A percentile compares a stretch with the other conserved stretches of the same genome.
phyloP scores from a whole-genome alignment of 2,888 invertebrate genomes.

The Coronaproctus castanopsis region DNA sequence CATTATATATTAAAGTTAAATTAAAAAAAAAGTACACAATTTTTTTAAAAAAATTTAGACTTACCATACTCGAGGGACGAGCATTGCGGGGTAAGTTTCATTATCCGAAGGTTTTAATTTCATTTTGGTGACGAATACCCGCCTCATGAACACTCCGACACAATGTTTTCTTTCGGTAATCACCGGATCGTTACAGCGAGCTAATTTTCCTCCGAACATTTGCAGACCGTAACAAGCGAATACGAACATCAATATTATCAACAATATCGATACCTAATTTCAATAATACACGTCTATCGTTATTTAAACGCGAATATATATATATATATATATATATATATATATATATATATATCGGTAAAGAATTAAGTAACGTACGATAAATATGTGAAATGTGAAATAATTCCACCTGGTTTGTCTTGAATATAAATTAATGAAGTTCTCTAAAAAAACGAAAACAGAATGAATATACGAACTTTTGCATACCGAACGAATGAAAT shows the following conservation, averaged over 20 bases:
- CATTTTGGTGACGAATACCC: constrained; percentile 96
- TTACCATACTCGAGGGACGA: constrained; percentile 91
- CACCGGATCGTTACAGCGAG: constrained; percentile 88
- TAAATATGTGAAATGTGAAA: too few relatives aligned
- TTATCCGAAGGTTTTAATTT: constrained; percentile 63
- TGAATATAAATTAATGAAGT: too few relatives aligned
- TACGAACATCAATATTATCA: constrained; percentile 94
- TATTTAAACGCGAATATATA: too few relatives aligned
- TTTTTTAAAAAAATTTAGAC: too few relatives aligned
- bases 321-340: neutral
- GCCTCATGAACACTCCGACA: constrained; percentile 82
- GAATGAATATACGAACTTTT: too few relatives aligned
- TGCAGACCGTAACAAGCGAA: constrained; percentile 99
- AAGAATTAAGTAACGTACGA: too few relatives aligned
- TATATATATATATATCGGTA: too few relatives aligned
- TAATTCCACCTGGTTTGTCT: too few relatives aligned
- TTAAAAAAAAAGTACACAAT: too few relatives aligned
- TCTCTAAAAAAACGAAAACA: too few relatives aligned
- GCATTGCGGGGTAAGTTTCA: constrained; percentile 79
- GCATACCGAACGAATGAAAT: too few relatives aligned
- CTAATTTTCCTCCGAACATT: constrained; percentile 85
- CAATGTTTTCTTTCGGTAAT: constrained; percentile 65
- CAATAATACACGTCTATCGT: constrained; percentile 11
- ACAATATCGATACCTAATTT: constrained; percentile 69
- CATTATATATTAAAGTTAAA: too few relatives aligned